Evolutionary conservation across 2,113 vertebrate genomes (phyloP), one percentile per base, ranked within the genome.

Genomic region (Lepus europaeus): DNA sequence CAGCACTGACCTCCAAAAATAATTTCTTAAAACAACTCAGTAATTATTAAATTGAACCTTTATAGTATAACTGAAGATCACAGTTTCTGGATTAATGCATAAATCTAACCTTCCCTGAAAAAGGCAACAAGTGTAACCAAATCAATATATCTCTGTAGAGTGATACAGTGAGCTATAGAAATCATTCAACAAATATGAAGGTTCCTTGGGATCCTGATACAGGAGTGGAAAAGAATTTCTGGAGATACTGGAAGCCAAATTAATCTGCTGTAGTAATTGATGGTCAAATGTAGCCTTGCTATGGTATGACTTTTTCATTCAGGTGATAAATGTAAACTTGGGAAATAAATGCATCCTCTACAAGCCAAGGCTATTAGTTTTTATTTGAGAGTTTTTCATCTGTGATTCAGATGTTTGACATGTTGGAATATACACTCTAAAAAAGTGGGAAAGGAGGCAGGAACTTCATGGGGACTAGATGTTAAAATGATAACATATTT

Each of bases 351-450:
- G 23, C 0, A 5, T 59, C 63, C 70, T 95, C 31, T 13, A 16
- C 61, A 96, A 87, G 53, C 33, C n/a, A 70, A 95, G 23, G 36
- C 66, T 85, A 0, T 81, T 93, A 69, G 22, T 91, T 92, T 49
- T 49, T 90, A 0, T 73, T 63, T 92, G 7, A 92, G 72, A 90
- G 16, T 12, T 73, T 70, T 74, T 81, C 33, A 29, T 72, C 27
- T 66, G 31, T 72, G 4, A 78, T 93, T 93, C 51, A 87, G 78
- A 64, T 88, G 73, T 25, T 31, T 68, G n/a, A 61, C 17, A 51
- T 89, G 33, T 92, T 77, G 5, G 93, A 95, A 91, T 88, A 39
- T 33, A 9, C 33, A 25, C 94, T 96, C 70, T 31, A 73, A 51
- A 84, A 95, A 90, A 92, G 31, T 77, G 36, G 79, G 39, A 22